Base-by-base conservation (phyloP, 2,888 invertebrate species). In the Listrodromus nycthemerus region DNA sequence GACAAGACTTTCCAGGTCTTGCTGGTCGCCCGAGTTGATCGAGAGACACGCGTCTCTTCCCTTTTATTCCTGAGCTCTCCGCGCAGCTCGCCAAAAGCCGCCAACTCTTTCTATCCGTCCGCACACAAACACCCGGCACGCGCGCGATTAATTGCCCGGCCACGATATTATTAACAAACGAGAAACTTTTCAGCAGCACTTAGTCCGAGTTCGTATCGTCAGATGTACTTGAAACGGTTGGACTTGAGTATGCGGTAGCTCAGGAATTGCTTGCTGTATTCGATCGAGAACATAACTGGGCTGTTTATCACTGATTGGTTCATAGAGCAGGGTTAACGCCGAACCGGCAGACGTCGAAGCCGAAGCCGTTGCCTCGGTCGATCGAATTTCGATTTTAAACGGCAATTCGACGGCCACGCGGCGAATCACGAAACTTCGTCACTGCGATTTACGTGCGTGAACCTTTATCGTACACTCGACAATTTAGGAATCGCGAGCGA, bases 121-220 rank as follows among this genome's bases (percentile, higher is more conserved):
- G 24, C 78, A 48, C 82, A 67, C 80, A 52, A 82, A 75, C 58
- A 73, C 87, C 80, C 67, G 16, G 21, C 75, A 55, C 16, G 55
- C 21, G 24, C 58, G 73, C 52, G 63, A 65, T 63, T 13, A 33
- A 71, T 61, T 61, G 21, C 77, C 66, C 76, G 76, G 55, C 10
- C 67, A 75, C 65, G 52, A 65, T 10, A 16, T 52, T 65, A 74
- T 76, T 55, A 30, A 48, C 81, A 74, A 75, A 65, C 66, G 70
- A 77, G 52, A 80, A 80, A 74, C 73, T 82, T 74, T 82, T 71
- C 19, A 58, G 66, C 66, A 84, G 79, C 90, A 91, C 91, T 90
- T 91, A 87, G 92, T 93, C 93, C 93, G 92, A 93, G 93, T 92
- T 91, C 92, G 91, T 93, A 93, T 92, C 90, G 93, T 93, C 93